A percentile compares a stretch with the other conserved stretches of the same genome.
Conservation (phyloP, 2,113 vertebrate species). For the Zingel zingel region DNA sequence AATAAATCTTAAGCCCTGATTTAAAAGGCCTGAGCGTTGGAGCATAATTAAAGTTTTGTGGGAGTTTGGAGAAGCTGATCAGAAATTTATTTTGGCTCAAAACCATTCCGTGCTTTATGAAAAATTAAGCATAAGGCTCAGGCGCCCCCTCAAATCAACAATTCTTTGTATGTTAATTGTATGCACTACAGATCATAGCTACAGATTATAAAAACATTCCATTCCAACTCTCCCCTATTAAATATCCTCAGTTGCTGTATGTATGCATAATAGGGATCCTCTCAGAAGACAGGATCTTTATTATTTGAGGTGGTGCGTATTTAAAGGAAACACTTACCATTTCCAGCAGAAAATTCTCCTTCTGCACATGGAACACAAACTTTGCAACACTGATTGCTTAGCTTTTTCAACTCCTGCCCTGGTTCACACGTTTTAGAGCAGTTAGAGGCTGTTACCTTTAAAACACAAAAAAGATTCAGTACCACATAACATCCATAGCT, state of each 20-base stretch:
- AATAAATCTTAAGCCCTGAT: no score
- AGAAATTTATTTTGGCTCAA: no score
- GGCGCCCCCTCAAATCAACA: not conserved
- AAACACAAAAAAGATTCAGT: not conserved
- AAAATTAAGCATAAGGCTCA: no score
- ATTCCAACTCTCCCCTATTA: not conserved
- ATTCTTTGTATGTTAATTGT: not conserved
- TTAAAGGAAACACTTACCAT: constrained; percentile 37
- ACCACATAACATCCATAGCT: not conserved
- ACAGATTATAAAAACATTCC: no score
- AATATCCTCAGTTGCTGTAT: not conserved
- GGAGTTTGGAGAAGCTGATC: no score
- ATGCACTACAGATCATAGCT: no score
- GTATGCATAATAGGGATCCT: not conserved
- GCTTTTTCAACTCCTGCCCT: constrained; percentile 44
- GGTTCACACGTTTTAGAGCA: constrained; percentile 70
- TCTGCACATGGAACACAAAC: constrained; percentile 48
- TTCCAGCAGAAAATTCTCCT: constrained; percentile 28
- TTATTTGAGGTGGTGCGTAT: not conserved
- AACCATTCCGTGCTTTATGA: no score
- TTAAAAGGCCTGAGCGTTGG: no score
- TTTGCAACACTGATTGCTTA: constrained; percentile 37
- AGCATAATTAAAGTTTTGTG: no score
- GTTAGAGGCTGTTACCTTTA: constrained; percentile 49
- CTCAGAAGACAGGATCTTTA: not conserved